phyloP scores from a whole-genome alignment of 2,888 invertebrate species.

The Poecilobothrus nobilitatus region DNA sequence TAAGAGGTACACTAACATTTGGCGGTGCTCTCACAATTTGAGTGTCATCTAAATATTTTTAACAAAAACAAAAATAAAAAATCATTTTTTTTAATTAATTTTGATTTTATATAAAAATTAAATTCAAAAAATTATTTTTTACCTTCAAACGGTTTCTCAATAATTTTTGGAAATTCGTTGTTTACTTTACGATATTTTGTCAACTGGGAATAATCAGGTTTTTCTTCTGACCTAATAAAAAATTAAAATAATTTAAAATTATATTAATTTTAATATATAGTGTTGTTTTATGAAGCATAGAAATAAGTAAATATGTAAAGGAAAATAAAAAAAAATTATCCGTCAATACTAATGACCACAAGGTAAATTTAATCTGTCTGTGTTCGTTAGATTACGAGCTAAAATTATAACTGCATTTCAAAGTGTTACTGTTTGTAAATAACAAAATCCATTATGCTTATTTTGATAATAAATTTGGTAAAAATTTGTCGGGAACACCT shows the following conservation, averaged over 20 bases:
- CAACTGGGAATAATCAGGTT: constrained; percentile 27
- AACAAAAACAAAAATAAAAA: not conserved
- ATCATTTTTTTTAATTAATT: too few species aligned
- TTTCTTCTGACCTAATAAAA: constrained; percentile 24
- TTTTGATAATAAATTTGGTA: not conserved
- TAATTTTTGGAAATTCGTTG: constrained; percentile 32
- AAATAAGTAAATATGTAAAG: too few species aligned
- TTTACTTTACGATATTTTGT: constrained; percentile 35
- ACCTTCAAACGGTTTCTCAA: constrained; percentile 31
- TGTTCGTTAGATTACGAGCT: not conserved
- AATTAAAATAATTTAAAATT: constrained; percentile 12
- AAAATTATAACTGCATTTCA: not conserved
- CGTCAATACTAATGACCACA: not conserved
- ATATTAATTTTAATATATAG: not conserved
- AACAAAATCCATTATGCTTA: not conserved
- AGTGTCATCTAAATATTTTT: not conserved
- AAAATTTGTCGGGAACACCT: not conserved
- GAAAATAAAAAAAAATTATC: not conserved
- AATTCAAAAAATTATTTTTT: not conserved
- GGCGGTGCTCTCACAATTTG: not conserved
- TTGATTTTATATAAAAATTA: not conserved
- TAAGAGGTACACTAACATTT: not conserved
- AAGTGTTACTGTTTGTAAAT: not conserved
- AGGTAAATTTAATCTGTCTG: not conserved
- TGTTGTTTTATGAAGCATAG: too few species aligned